A percentile compares a stretch with the other conserved stretches of the same genome.
These are phyloP conservation scores for Kryptolebias marmoratus DNA, from an alignment of 2,113 vertebrate genomes.

Conservation along the genomic window DNA sequence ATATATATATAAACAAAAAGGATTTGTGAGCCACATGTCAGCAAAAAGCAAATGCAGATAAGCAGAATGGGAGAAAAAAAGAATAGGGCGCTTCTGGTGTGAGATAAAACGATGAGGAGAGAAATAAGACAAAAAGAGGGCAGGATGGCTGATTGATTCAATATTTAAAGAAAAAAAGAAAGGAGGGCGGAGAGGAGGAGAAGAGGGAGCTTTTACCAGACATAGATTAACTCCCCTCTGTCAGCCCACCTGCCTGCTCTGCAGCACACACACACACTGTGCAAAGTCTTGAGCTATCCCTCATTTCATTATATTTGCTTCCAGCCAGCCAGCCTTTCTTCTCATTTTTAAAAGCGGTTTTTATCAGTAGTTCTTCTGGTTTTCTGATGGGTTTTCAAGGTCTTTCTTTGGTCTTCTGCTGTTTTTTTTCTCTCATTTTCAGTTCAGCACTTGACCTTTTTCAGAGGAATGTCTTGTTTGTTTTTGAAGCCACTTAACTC, in stretches of 20 bases:
- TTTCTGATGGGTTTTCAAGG: too few species aligned
- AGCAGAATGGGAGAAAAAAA: background rate
- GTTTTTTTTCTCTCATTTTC: too few species aligned
- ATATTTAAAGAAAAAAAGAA: slow-evolving; percentile 63
- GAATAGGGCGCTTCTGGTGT: slow-evolving; percentile 15
- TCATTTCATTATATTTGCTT: background rate
- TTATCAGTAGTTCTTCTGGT: too few species aligned
- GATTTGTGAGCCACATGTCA: background rate
- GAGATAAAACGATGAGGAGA: slow-evolving; percentile 26
- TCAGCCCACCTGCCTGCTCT: slow-evolving; percentile 51
- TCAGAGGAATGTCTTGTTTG: too few species aligned
- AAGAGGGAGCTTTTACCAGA: slow-evolving; percentile 43
- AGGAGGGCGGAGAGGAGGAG: slow-evolving; percentile 52
- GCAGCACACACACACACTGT: background rate
- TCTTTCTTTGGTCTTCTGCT: too few species aligned
- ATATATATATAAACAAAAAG: background rate
- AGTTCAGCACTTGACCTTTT: too few species aligned
- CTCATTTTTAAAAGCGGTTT: too few species aligned
- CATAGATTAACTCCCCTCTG: slow-evolving; percentile 62
- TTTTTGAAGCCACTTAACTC: too few species aligned
- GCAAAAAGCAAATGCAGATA: too few species aligned
- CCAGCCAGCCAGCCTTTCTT: background rate
- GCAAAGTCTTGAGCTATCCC: background rate
- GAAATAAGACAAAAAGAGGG: slow-evolving; percentile 18
- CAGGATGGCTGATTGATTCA: slow-evolving; percentile 31